These are phyloP conservation scores for Antrozous pallidus DNA, from an alignment of 2,797 vertebrate species.

Conservation along the genomic window DNA sequence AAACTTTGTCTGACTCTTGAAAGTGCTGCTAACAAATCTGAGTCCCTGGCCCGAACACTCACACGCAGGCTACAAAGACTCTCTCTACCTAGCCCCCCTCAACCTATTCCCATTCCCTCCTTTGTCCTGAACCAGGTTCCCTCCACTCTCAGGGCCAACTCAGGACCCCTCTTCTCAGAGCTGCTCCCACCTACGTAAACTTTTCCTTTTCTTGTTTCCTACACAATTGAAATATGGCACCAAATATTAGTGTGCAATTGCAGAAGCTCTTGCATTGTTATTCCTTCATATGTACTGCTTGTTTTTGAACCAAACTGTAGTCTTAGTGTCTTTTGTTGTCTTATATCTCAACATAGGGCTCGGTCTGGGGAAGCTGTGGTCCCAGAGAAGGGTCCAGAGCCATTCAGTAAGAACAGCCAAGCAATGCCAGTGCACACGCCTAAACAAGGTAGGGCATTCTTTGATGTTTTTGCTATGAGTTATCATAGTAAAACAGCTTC, in stretches of 20 bases:
- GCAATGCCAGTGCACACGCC: rapidly evolving
- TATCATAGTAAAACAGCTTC: neutral
- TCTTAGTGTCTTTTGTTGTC: neutral
- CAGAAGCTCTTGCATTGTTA: neutral
- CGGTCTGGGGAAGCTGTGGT: neutral
- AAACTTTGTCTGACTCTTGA: neutral
- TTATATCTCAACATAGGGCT: neutral
- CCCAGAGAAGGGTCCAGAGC: neutral
- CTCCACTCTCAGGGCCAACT: neutral
- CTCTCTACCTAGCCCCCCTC: neutral
- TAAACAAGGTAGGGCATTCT: neutral
- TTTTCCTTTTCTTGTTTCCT: neutral
- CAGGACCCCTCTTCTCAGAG: neutral
- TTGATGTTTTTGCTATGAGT: neutral
- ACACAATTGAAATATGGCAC: neutral
- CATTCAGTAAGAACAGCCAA: neutral
- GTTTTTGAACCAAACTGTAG: neutral
- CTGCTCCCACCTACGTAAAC: neutral
- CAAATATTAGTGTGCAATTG: neutral
- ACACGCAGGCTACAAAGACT: rapidly evolving
- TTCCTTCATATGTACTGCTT: rapidly evolving
- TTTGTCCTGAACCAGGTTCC: neutral
- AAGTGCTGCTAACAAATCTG: neutral
- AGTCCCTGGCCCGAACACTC: neutral
- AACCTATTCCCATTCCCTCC: rapidly evolving